Conservation (phyloP, 92 coral and sea anemone genomes). For the Anthopleura xanthogrammica region DNA sequence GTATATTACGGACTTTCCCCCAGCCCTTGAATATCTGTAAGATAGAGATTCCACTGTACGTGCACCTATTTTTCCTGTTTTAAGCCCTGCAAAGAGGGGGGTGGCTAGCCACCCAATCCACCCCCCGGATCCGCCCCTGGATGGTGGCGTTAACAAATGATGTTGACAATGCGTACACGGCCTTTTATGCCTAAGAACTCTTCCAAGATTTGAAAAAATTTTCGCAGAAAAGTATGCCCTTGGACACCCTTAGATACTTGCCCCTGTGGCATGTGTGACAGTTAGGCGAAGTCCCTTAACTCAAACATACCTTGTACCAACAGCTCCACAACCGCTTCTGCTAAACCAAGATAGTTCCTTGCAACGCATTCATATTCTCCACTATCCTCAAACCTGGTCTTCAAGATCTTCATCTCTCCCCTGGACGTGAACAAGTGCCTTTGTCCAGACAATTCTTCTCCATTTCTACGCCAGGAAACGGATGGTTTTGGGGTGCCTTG, state of each 20-base stretch:
- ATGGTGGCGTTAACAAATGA: no score
- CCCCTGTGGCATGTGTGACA: no score
- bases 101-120: no score
- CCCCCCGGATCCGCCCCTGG: no score
- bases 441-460: conserved; percentile 30
- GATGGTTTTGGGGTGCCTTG: conserved; percentile 53
- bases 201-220: no score
- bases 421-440: conserved; percentile 37
- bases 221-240: not conserved
- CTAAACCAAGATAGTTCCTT: conserved; percentile 38
- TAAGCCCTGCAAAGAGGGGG: no score
- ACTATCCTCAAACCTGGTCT: conserved; percentile 49
- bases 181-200: no score
- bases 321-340: conserved; percentile 47
- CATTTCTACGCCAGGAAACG: conserved; percentile 55
- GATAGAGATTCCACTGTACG: no score
- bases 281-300: not conserved
- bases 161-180: no score
- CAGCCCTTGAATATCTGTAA: no score
- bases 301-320: conserved; percentile 53
- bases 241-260: not conserved
- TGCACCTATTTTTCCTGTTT: no score
- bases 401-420: conserved; percentile 39
- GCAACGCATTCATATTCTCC: conserved; percentile 67
- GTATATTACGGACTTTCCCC: no score